phyloP scores from a whole-genome alignment of 1,140 invertebrate genomes.

The Sycophila sp. region DNA sequence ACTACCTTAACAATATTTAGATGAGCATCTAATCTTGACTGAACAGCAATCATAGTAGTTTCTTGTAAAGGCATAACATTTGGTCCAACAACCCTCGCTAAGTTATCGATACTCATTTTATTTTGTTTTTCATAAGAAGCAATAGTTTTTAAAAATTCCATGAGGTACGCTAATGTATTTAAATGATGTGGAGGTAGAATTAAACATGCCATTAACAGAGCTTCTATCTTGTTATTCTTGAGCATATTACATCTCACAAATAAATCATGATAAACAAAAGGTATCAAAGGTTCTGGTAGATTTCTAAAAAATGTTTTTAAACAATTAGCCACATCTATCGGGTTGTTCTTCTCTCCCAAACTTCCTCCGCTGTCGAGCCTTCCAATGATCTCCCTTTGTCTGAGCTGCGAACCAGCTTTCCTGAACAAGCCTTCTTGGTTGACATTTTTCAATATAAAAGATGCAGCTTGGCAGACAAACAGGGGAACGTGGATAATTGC shows the following conservation, averaged over 20 bases:
- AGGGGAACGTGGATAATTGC: conserved; percentile 76
- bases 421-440: conserved; percentile 84
- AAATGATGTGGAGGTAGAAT: conserved; percentile 73
- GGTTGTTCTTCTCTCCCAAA: conserved; percentile 74
- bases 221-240: conserved; percentile 61
- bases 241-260: conserved; percentile 76
- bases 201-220: conserved; percentile 72
- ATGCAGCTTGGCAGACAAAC: conserved; percentile 78
- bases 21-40: conserved; percentile 72
- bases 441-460: conserved; percentile 73
- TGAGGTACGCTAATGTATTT: conserved; percentile 75
- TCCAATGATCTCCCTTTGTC: conserved; percentile 82
- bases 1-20: conserved; percentile 71
- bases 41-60: conserved; percentile 69
- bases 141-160: conserved; percentile 74
- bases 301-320: conserved; percentile 85
- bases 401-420: conserved; percentile 82
- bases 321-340: conserved; percentile 83
- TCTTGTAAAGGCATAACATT: conserved; percentile 82
- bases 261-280: conserved; percentile 76
- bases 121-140: conserved; percentile 74
- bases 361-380: conserved; percentile 73
- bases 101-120: conserved; percentile 83
- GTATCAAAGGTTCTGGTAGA: conserved; percentile 84
- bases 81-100: conserved; percentile 83